Evolutionary conservation across 2,888 invertebrate species (phyloP), one percentile per base, ranked within the genome.

Genomic region (Drosophila quasianomalipes): DNA sequence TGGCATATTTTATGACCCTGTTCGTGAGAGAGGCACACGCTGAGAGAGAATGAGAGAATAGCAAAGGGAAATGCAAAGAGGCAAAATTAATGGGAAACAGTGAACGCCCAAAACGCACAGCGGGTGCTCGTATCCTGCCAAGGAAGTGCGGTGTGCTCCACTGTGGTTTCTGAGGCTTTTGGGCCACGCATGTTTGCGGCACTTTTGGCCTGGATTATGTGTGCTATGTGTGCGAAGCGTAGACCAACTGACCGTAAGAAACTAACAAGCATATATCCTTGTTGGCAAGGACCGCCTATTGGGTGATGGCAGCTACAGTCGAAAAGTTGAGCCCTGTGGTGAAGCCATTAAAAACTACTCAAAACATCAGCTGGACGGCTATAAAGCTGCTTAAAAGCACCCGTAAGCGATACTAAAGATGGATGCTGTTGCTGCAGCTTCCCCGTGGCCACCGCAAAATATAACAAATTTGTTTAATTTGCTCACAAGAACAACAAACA

Each of bases 311-410:
- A 31, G 66, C 58, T 35, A 67, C 80, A 85, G 82, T 64, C 76
- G 62, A 63, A 74, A 84, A 83, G 81, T 77, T 73, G 61, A 58
- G 75, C 53, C 74, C 74, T 68, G 61, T 44, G 69, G 60, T 26
- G 49, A 81, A 57, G 57, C 75, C 88, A 87, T 89, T 91, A 89
- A 85, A 85, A 87, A 88, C 90, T 83, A 91, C 85, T 85, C 90
- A 87, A 85, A 90, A 76, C 82, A 83, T 85, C 71, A 77, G 89
- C 89, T 67, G 87, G 87, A 74, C 58, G 69, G 54, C 39, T 44
- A 60, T 79, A 81, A 79, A 73, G 69, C 63, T 73, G 68, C 76
- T 69, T 49, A 68, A 74, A 65, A 71, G 53, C 59, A 51, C 33
- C 16, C 9, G 4, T 10, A 55, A 55, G 16, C 22, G 33, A 31